These are phyloP conservation scores for Osmerus mordax DNA, from an alignment of 2,113 vertebrate genomes.

Conservation along the genomic window DNA sequence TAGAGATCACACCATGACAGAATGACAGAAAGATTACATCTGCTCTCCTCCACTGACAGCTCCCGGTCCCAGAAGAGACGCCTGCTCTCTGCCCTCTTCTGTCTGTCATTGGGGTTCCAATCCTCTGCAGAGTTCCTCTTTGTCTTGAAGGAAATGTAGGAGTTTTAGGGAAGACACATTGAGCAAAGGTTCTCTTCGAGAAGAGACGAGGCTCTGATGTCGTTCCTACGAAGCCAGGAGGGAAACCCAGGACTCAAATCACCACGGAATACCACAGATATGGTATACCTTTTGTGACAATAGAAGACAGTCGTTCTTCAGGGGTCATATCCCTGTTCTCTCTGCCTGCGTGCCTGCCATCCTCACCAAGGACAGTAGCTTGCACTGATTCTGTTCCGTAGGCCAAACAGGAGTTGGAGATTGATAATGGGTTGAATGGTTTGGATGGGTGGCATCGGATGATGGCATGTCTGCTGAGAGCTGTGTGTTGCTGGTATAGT, in stretches of 20 bases:
- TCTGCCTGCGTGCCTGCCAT: not conserved
- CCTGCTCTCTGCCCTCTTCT: slow-evolving; percentile 12
- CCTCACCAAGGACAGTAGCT: slow-evolving; percentile 3
- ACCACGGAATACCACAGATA: no score
- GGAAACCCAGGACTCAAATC: not conserved
- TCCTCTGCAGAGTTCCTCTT: slow-evolving; percentile 27
- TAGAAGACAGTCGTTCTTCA: no score
- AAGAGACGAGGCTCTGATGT: slow-evolving; percentile 5
- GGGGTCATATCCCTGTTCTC: no score
- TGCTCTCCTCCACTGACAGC: slow-evolving; percentile 12
- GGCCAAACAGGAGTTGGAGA: slow-evolving; percentile 28
- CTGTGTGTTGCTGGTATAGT: not conserved
- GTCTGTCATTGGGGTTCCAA: slow-evolving; percentile 24
- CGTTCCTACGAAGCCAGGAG: not conserved
- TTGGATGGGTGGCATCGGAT: slow-evolving; percentile 7
- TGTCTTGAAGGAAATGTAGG: slow-evolving; percentile 32
- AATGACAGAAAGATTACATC: slow-evolving; percentile 33
- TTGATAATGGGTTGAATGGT: slow-evolving; percentile 36
- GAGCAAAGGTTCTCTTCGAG: slow-evolving; percentile 32
- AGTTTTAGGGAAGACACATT: slow-evolving; percentile 34
- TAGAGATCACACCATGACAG: slow-evolving; percentile 27
- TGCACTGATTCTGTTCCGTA: slow-evolving; percentile 23
- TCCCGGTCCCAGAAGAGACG: slow-evolving; percentile 22
- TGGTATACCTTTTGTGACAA: no score
- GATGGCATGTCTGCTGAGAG: not conserved